phyloP scores from a whole-genome alignment of 1,140 invertebrate genomes.

The Drosophila elegans region DNA sequence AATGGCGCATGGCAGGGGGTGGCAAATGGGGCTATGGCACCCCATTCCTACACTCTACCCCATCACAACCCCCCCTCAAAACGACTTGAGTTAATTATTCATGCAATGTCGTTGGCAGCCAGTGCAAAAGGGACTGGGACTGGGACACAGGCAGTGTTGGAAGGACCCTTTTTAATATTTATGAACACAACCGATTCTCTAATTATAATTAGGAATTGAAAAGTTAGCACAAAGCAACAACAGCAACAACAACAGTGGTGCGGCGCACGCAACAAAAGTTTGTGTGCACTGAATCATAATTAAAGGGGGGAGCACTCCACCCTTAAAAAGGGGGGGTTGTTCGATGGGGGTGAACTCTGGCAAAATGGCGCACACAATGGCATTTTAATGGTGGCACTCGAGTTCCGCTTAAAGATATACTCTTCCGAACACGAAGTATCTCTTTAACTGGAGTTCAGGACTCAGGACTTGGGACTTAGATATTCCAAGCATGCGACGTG shows the following conservation, averaged over 20 bases:
- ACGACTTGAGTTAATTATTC: constrained; percentile 82
- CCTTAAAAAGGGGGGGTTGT: constrained; percentile 16
- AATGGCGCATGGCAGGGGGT: constrained; percentile 71
- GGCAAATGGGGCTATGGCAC: constrained; percentile 55
- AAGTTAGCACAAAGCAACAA: constrained; percentile 74
- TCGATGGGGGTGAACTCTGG: constrained; percentile 31
- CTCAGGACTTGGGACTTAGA: neutral
- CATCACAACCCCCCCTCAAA: constrained; percentile 4
- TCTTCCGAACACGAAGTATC: constrained; percentile 8
- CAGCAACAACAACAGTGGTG: constrained; percentile 31
- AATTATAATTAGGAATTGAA: constrained; percentile 84
- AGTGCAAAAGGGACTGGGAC: constrained; percentile 17
- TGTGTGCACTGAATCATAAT: constrained; percentile 83
- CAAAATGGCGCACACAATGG: constrained; percentile 70
- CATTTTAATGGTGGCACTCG: constrained; percentile 72
- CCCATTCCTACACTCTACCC: constrained; percentile 1
- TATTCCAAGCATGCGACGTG: constrained; percentile 37
- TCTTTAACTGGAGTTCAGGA: constrained; percentile 21
- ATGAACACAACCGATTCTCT: constrained; percentile 84
- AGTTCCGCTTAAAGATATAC: constrained; percentile 44
- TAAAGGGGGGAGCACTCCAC: constrained; percentile 40
- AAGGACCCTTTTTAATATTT: constrained; percentile 81
- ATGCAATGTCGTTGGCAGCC: constrained; percentile 76
- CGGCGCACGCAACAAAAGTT: constrained; percentile 79
- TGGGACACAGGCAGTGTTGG: constrained; percentile 26